phyloP scores from a whole-genome alignment of 2,113 vertebrate species.

The Tonatia bakeri region DNA sequence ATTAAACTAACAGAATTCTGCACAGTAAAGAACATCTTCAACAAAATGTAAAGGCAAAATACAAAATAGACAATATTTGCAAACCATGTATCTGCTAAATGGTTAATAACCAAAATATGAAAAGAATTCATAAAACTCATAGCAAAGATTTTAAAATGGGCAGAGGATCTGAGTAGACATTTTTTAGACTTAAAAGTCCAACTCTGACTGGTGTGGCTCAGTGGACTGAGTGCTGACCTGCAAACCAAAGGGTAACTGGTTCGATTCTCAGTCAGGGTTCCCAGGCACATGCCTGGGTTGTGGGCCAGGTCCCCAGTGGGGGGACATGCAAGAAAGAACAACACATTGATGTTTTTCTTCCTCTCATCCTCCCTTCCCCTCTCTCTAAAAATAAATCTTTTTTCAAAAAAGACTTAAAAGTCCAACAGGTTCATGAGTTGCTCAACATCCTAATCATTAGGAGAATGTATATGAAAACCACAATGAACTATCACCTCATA shows the following conservation, averaged over 20 bases:
- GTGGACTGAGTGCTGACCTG: no score
- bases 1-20: background rate
- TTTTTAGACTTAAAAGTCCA: background rate
- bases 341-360: no score
- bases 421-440: background rate
- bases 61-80: background rate
- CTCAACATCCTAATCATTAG: background rate
- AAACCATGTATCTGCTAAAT: background rate
- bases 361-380: no score
- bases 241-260: no score
- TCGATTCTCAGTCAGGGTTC: no score
- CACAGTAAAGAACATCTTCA: background rate
- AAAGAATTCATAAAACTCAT: background rate
- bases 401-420: background rate
- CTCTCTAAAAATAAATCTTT: no score
- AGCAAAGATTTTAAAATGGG: background rate
- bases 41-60: background rate
- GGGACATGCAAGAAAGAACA: no score
- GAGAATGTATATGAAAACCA: background rate
- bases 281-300: no score
- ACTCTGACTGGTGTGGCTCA: no score
- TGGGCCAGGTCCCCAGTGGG: no score
- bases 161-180: background rate
- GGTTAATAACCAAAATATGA: background rate
- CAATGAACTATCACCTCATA: background rate